phyloP scores from a whole-genome alignment of 2,113 vertebrate genomes.

The Osmerus eperlanus region DNA sequence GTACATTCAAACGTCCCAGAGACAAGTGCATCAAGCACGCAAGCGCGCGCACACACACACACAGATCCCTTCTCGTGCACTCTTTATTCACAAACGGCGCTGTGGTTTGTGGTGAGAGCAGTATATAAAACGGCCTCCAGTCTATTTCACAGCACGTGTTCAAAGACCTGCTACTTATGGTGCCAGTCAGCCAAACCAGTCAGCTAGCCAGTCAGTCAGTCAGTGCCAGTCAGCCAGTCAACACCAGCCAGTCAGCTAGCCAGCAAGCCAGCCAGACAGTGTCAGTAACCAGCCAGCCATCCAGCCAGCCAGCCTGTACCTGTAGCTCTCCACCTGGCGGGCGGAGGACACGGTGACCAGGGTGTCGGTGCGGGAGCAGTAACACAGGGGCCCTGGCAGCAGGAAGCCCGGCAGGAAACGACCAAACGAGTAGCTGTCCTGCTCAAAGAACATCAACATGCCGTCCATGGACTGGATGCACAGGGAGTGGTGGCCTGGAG shows the following conservation, averaged over 20 bases:
- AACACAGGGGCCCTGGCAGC: conserved; percentile 87
- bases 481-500: conserved; percentile 88
- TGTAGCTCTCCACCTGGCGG: conserved; percentile 92
- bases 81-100: conserved; percentile 32
- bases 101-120: conserved; percentile 41
- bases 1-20: too few species aligned
- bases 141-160: conserved; percentile 29
- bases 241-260: too few species aligned
- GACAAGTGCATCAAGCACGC: too few species aligned
- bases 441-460: conserved; percentile 97
- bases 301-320: conserved; percentile 60
- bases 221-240: not conserved
- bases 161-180: conserved; percentile 15
- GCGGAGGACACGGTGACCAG: conserved; percentile 92
- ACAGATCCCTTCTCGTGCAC: not conserved
- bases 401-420: conserved; percentile 91
- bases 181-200: not conserved
- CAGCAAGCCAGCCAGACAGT: too few species aligned
- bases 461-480: conserved; percentile 98
- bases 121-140: conserved; percentile 7
- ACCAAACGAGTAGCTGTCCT: conserved; percentile 94
- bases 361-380: conserved; percentile 87
- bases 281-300: too few species aligned
- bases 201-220: not conserved
- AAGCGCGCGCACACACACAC: not conserved